phyloP scores from a whole-genome alignment of 2,113 vertebrate species.

The Ciconia maguari region DNA sequence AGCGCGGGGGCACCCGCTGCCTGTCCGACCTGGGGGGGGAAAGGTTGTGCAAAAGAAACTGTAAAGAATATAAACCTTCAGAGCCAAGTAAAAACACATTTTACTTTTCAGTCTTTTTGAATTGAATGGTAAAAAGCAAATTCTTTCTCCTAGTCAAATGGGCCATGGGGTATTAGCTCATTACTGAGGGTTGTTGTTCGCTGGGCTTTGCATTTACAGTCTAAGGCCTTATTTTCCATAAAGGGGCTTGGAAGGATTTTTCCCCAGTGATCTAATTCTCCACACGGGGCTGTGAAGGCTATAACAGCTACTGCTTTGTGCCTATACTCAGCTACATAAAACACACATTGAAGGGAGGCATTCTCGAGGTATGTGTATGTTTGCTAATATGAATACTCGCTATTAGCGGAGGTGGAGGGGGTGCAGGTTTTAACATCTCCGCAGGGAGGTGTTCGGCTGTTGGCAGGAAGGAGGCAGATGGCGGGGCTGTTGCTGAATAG shows the following conservation, averaged over 20 bases:
- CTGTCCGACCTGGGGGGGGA: background rate
- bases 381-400: conserved; percentile 74
- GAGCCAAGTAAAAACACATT: conserved; percentile 50
- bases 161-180: conserved; percentile 68
- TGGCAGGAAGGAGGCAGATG: conserved; percentile 75
- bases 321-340: conserved; percentile 68
- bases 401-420: conserved; percentile 67
- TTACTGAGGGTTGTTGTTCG: conserved; percentile 69
- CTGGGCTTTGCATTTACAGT: conserved; percentile 63
- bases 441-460: conserved; percentile 69
- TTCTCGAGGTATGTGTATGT: conserved; percentile 73
- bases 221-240: conserved; percentile 74
- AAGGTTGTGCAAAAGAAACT: conserved; percentile 48
- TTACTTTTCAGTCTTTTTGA: conserved; percentile 61
- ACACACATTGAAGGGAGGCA: conserved; percentile 73
- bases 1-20: background rate
- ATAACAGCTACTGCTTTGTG: conserved; percentile 76
- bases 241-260: conserved; percentile 73
- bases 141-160: conserved; percentile 64
- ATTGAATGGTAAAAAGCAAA: conserved; percentile 54
- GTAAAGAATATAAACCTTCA: conserved; percentile 58
- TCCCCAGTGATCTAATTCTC: conserved; percentile 77
- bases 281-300: conserved; percentile 68
- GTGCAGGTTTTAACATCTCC: conserved; percentile 70
- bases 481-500: conserved; percentile 67